phyloP scores from a whole-genome alignment of 2,113 vertebrate species.

The Benitochromis conjunctus region DNA sequence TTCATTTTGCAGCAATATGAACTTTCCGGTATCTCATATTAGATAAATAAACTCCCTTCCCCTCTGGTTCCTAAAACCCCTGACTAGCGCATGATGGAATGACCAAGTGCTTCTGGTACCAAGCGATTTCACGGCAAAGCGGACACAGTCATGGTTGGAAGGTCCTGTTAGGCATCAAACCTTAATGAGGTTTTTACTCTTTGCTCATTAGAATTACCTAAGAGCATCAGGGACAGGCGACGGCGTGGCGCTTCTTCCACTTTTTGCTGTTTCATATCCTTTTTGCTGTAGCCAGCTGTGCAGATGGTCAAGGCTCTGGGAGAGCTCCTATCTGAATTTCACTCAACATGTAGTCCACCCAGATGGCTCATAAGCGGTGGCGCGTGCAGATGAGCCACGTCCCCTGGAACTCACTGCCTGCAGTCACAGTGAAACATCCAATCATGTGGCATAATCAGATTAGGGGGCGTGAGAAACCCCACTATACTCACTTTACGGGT shows the following conservation, averaged over 20 bases:
- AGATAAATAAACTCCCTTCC: conserved; percentile 33
- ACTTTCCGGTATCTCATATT: conserved; percentile 10
- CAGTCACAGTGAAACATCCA: conserved; percentile 14
- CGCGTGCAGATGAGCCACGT: background rate
- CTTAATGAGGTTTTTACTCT: conserved; percentile 16
- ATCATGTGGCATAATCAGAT: conserved; percentile 56
- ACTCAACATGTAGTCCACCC: background rate
- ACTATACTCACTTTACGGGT: conserved; percentile 31
- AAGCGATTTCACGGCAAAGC: background rate
- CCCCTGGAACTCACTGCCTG: background rate
- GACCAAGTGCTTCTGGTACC: background rate
- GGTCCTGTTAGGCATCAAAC: background rate
- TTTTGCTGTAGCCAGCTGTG: background rate
- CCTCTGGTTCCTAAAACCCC: conserved; percentile 4
- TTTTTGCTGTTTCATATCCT: background rate
- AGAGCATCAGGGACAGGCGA: background rate
- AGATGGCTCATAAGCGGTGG: conserved; percentile 8
- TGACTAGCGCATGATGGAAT: conserved; percentile 4
- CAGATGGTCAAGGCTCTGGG: background rate
- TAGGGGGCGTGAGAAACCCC: conserved; percentile 21
- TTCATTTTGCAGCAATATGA: conserved; percentile 12
- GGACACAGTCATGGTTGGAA: background rate
- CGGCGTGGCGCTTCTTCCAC: background rate
- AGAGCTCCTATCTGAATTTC: background rate
- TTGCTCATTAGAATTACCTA: background rate